Conservation (phyloP, 37 sponge, comb jelly and placozoan species). For the Beroe forskalii region DNA sequence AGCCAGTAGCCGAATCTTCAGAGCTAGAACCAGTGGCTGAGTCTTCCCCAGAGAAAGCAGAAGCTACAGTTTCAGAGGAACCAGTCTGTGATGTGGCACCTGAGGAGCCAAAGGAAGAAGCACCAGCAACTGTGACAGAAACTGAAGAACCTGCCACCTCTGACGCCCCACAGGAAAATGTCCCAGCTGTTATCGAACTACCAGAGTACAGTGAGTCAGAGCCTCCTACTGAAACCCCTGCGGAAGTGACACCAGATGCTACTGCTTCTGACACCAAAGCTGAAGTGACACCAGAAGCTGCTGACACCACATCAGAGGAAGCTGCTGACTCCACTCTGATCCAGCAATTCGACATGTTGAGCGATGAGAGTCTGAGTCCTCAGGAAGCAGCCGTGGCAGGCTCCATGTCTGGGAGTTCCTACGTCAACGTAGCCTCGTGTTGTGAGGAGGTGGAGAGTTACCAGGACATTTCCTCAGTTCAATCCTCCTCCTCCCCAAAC, state of each 20-base stretch:
- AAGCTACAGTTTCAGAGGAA: background rate
- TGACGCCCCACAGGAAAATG: too few relatives aligned
- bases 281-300: too few relatives aligned
- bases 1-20: background rate
- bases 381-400: background rate
- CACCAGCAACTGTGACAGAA: background rate
- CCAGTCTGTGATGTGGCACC: background rate
- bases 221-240: background rate
- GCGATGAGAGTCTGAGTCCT: background rate
- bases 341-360: background rate
- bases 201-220: too few relatives aligned
- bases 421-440: conserved; percentile 11
- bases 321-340: background rate
- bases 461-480: conserved; percentile 14
- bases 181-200: background rate
- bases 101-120: background rate
- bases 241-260: too few relatives aligned
- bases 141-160: conserved; percentile 21
- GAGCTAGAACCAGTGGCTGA: background rate
- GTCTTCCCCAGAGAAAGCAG: background rate
- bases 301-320: background rate
- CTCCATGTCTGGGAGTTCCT: conserved; percentile 12
- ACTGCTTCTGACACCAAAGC: background rate
- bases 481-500: background rate
- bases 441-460: conserved; percentile 45